phyloP scores from a whole-genome alignment of 2,797 vertebrate genomes.

The Enteromius afrohamiltoni region DNA sequence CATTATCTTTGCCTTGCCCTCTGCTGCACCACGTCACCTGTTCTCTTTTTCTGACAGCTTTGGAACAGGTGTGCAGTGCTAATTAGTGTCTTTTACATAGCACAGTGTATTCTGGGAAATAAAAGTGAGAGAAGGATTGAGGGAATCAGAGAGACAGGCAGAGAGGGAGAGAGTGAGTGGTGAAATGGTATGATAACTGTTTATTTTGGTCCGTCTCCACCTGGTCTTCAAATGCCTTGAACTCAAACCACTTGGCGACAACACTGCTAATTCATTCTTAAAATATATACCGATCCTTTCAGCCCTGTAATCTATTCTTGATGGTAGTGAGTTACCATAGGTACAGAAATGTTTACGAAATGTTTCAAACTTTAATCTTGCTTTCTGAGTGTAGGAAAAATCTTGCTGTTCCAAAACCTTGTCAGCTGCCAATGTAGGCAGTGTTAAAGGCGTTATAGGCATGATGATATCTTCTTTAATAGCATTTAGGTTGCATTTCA shows the following conservation, averaged over 20 bases:
- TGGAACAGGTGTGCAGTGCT: conserved; percentile 23
- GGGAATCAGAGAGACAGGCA: not conserved
- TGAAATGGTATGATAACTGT: conserved; percentile 18
- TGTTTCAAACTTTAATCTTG: not conserved
- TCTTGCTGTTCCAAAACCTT: not conserved
- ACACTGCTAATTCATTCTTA: conserved; percentile 15
- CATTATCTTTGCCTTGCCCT: conserved; percentile 27
- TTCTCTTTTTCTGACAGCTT: conserved; percentile 24
- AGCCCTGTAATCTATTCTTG: not conserved
- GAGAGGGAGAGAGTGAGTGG: not conserved
- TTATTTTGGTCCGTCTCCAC: conserved; percentile 47
- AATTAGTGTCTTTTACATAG: conserved; percentile 23
- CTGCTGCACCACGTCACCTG: not conserved
- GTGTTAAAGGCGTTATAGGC: not conserved
- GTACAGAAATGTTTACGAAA: not conserved
- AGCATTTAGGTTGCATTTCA: not conserved
- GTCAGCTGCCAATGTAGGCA: not conserved
- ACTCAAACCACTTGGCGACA: conserved; percentile 7
- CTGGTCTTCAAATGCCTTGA: conserved; percentile 2
- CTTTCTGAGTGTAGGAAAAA: not conserved
- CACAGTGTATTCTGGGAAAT: conserved; percentile 20
- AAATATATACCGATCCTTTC: conserved; percentile 8
- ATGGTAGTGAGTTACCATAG: not conserved
- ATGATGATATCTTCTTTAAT: not conserved
- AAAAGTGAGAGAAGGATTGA: not conserved